Evolutionary conservation across 2,888 invertebrate species (phyloP).

Genomic region (Agapostemon virescens): DNA sequence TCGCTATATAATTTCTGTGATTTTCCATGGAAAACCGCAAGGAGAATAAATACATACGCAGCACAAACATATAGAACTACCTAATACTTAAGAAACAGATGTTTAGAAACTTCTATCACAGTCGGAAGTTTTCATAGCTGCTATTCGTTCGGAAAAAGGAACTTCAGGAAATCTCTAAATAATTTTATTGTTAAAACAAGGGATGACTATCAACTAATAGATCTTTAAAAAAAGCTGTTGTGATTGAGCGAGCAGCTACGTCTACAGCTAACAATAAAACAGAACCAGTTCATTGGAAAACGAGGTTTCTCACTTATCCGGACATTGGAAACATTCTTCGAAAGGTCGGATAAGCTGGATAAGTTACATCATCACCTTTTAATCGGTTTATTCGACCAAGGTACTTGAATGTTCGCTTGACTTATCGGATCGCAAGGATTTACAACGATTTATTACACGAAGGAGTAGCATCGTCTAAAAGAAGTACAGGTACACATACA

Average conservation of each 20-base stretch:
- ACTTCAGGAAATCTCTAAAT: not conserved
- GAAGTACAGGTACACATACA: too few species aligned
- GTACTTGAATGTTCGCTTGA: not conserved
- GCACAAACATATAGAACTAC: too few species aligned
- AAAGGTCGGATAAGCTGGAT: not conserved
- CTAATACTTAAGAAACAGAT: not conserved
- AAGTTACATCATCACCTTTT: not conserved
- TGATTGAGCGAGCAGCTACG: not conserved
- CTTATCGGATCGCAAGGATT: not conserved
- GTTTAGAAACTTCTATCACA: not conserved
- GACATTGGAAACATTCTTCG: not conserved
- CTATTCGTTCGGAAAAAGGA: not conserved
- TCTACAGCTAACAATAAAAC: not conserved
- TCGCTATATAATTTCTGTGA: too few species aligned
- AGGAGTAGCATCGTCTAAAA: too few species aligned
- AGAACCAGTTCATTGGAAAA: not conserved
- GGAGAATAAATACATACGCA: too few species aligned
- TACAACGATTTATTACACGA: too few species aligned
- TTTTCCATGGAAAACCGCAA: too few species aligned
- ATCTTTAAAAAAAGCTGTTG: not conserved
- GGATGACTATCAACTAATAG: too few species aligned
- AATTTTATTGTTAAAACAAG: too few species aligned
- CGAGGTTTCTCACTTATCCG: not conserved
- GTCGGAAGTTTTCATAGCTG: too few species aligned
- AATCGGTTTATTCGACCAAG: conserved; percentile 3